Evolutionary conservation across 1,140 invertebrate species (phyloP), one percentile per base, ranked within the genome.

Genomic region (Drosophila neocordata): DNA sequence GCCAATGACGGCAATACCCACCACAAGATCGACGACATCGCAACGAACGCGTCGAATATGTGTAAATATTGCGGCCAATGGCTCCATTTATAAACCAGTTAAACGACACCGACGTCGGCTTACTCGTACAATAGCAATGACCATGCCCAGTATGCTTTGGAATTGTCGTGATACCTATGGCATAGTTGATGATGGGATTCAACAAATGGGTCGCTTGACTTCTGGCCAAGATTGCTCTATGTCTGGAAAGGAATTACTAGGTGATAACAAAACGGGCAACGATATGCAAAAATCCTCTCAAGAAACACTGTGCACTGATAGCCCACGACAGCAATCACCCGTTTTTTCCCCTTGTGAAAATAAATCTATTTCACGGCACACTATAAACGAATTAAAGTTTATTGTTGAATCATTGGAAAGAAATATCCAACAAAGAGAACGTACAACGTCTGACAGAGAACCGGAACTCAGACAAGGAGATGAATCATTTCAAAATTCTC

Each of bases 41-140:
- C 53, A 76, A n/a, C 58, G 70, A n/a, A 34, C 62, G 6, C 79
- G 72, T 52, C 75, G 62, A 9, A 0, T 83, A 15, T 66, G 58
- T 58, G 37, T 83, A 41, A 78, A 82, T 58, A 69, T 82, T 62
- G 71, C 68, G 24, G 63, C 71, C 6, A 66, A 83, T 37, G 79
- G 67, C 9, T 53, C 37, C n/a, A 67, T 6, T 2, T 48, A 34
- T 13, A 7, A 53, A 6, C 13, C 65, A 0, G 1, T 41, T 9
- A 65, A 55, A 12, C 22, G 13, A 1, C 60, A 15, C 9, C 51
- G 53, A 2, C 64, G 56, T 9, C 65, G 70, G 3, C 0, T 20
- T 4, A 8, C 20, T 48, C 13, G 4, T 20, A 48, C 41, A 4
- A 48, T 48, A 20, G 8, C 41, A 44, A 48, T 60, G n/a, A 24